Conservation (phyloP, 92 coral and sea anemone species). For the Ricordea florida region DNA sequence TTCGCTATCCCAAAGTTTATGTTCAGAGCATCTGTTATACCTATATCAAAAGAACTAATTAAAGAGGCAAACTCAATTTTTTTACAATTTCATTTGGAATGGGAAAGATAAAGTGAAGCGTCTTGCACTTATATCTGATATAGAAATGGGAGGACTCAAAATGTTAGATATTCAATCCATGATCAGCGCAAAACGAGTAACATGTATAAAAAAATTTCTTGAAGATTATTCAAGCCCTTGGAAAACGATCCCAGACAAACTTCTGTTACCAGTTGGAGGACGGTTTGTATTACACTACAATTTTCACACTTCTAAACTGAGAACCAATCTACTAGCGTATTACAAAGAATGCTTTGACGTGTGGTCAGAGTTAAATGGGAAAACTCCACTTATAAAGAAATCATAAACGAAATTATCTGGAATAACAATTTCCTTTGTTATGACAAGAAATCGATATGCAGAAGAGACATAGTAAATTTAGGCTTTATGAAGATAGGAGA, state of each 20-base stretch:
- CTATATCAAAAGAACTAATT: too few species aligned
- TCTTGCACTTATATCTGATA: background rate
- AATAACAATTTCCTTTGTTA: background rate
- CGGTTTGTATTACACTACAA: constrained; percentile 4
- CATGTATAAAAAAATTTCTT: too few species aligned
- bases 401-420: background rate
- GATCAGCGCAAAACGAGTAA: background rate
- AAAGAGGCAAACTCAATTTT: too few species aligned
- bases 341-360: background rate
- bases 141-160: constrained; percentile 9
- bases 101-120: too few species aligned
- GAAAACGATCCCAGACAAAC: background rate
- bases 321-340: background rate
- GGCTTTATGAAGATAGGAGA: background rate
- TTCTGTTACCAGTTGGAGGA: constrained; percentile 6
- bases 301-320: too few species aligned
- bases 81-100: too few species aligned
- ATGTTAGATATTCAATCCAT: constrained; percentile 3
- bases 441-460: too few species aligned
- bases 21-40: too few species aligned
- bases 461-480: background rate
- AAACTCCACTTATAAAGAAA: constrained; percentile 3
- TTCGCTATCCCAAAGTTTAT: too few species aligned
- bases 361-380: constrained; percentile 10
- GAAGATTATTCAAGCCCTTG: background rate